A percentile compares a stretch with the other conserved stretches of the same genome.
Conservation (phyloP, 2,888 invertebrate species). For the Pocota personata region DNA sequence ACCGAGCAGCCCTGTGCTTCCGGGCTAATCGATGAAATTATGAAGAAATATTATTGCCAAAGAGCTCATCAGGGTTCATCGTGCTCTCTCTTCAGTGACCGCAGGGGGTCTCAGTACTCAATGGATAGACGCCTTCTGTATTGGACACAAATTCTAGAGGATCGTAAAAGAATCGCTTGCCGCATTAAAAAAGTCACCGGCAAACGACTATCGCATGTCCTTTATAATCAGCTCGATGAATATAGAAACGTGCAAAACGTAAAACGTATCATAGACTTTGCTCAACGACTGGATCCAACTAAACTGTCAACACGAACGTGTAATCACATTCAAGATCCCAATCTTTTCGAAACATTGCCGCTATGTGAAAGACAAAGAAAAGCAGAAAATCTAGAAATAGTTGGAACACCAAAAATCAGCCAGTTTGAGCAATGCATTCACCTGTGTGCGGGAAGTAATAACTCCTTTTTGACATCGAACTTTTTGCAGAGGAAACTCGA, state of each 20-base stretch:
- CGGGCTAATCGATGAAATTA: slow-evolving; percentile 44
- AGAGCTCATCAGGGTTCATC: slow-evolving; percentile 41
- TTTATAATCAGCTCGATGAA: slow-evolving; percentile 49
- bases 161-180: slow-evolving; percentile 41
- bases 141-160: slow-evolving; percentile 43
- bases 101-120: slow-evolving; percentile 32
- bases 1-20: not conserved
- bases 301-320: not conserved
- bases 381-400: slow-evolving; percentile 29
- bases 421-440: slow-evolving; percentile 28
- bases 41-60: slow-evolving; percentile 51
- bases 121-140: slow-evolving; percentile 29
- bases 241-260: slow-evolving; percentile 41
- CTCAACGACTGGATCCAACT: slow-evolving; percentile 38
- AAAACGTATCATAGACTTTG: slow-evolving; percentile 42
- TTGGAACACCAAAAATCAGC: slow-evolving; percentile 33
- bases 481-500: slow-evolving; percentile 6
- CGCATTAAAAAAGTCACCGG: slow-evolving; percentile 46
- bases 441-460: not conserved
- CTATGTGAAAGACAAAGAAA: not conserved
- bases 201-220: slow-evolving; percentile 39
- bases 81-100: slow-evolving; percentile 37
- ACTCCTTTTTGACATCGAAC: slow-evolving; percentile 9
- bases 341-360: slow-evolving; percentile 37
- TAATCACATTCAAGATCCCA: not conserved